Percentiles rank a stretch among this genome's conserved stretches.
These are phyloP conservation scores for Brachionus paranguensis DNA, from an alignment of 1,140 invertebrate genomes.

Conservation along the genomic window DNA sequence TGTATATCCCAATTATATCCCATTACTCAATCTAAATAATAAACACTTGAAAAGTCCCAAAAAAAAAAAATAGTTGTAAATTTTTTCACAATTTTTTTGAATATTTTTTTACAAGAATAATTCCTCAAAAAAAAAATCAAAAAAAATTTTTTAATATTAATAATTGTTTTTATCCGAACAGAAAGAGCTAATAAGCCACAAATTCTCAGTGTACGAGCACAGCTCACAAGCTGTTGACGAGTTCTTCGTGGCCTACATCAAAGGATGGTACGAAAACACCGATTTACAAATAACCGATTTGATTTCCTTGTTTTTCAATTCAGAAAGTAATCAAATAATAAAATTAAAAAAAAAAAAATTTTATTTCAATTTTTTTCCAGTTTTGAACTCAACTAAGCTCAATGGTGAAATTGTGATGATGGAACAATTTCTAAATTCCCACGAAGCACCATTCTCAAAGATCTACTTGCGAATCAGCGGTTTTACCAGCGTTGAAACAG, in stretches of 20 bases:
- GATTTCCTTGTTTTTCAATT: conserved; percentile 4
- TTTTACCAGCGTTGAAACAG: neutral
- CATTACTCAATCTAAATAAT: no score
- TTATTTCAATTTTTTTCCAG: neutral
- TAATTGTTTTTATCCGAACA: neutral
- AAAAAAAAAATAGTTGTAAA: neutral
- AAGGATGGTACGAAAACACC: conserved; percentile 18
- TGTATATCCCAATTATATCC: no score
- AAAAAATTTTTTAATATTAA: neutral
- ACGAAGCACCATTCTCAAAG: conserved; percentile 14
- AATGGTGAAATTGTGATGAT: conserved; percentile 28
- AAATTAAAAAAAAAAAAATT: neutral
- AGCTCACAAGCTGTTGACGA: conserved; percentile 12
- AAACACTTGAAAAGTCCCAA: no score
- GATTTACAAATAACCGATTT: neutral
- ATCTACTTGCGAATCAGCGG: conserved; percentile 24
- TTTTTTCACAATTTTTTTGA: neutral
- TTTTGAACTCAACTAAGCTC: neutral
- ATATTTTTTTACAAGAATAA: no score
- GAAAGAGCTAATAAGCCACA: neutral
- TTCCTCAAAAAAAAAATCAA: neutral
- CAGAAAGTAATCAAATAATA: conserved; percentile 17
- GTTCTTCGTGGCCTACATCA: conserved; percentile 25
- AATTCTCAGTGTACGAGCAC: neutral
- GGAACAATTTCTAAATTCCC: conserved; percentile 7